Evolutionary conservation across 1,140 invertebrate genomes (phyloP), one percentile per base, ranked within the genome.

Genomic region (Melitaea cinxia): DNA sequence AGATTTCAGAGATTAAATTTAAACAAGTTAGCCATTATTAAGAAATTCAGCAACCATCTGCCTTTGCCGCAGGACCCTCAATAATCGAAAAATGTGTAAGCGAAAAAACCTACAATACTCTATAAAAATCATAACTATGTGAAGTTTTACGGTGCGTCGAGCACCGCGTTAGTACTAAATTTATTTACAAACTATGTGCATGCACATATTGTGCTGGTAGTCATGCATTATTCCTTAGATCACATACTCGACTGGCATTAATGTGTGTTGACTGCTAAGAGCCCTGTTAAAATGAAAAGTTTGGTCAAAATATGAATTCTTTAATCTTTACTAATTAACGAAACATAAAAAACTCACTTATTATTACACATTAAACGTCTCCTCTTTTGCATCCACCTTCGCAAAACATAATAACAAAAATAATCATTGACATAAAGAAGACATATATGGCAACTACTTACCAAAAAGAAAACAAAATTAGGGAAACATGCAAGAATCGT

Each of bases 201-300:
- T 90, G 85, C 86, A 83, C 83, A 82, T 82, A 75, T 72, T 81
- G 85, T 88, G 84, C 83, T 63, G 83, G 72, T 70, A 78, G 83
- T 80, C 88, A 91, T 89, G 86, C 88, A 91, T 88, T 89, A 89
- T 82, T 77, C 82, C 70, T 70, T 79, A 77, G 79, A 83, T 79
- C 78, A 89, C 88, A 88, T 91, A 91, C 88, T 91, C 88, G 88
- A 91, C 85, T 88, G 88, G 88, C 86, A 91, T 87, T 91, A 91
- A 86, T 91, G 86, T 87, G 85, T 91, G 88, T 89, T 89, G 86
- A 91, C 88, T 91, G 88, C 88, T 91, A 89, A 91, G 84, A 89
- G 85, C 88, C 87, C 88, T 91, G 87, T 89, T 81, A 88, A 88
- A 89, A 89, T 79, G 74, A 88, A 89, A 91, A 87, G 69, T 76